Base-by-base conservation (phyloP, 2,888 invertebrate genomes). In the Yponomeuta sedellus region DNA sequence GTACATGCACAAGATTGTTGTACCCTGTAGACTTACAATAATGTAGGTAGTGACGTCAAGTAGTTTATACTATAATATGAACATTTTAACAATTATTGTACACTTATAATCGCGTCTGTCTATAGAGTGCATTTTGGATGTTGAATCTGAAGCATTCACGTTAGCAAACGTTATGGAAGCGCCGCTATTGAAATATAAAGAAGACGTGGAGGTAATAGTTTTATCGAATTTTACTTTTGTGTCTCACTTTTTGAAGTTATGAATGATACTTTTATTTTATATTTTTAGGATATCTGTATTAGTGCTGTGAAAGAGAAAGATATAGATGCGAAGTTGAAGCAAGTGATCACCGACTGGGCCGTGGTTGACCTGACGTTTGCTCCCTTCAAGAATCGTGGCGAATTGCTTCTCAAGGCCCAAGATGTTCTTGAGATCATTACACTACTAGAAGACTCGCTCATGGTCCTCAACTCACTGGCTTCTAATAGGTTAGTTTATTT, bases 301-400 rank as follows among this genome's bases (percentile, higher is more conserved):
- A 95, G 97, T 75, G 97, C 97, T 0, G 94, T 95, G 0, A 97
- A 97, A 86, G 98, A 98, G 81, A 95, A 95, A 73, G 97, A 98
- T 73, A 97, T 97, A 69, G 97, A 97, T 87, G 96, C 95, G 0
- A 97, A 97, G 87, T 80, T 97, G 68, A 96, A 95, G 72, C 95
- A 96, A 85, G 93, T 96, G 0, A 94, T 95, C 56, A 87, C 94
- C 2, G 97, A 97, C 80, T 97, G 97, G 97, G 93, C 95, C 0
- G 78, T 93, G 4, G 92, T 96, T 0, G 94, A 95, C 70, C 82
- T 97, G 8, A 91, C 94, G 56, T 95, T 97, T 79, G 82, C 94
- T 0, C 76, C 84, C 44, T 97, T 97, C 79, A 97, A 97, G 82
- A 93, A 93, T 68, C 92, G 97, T 73, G 97, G 97, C 0, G 97